Base-by-base conservation (phyloP, 2,888 invertebrate genomes). In the Drymonia ruficornis region DNA sequence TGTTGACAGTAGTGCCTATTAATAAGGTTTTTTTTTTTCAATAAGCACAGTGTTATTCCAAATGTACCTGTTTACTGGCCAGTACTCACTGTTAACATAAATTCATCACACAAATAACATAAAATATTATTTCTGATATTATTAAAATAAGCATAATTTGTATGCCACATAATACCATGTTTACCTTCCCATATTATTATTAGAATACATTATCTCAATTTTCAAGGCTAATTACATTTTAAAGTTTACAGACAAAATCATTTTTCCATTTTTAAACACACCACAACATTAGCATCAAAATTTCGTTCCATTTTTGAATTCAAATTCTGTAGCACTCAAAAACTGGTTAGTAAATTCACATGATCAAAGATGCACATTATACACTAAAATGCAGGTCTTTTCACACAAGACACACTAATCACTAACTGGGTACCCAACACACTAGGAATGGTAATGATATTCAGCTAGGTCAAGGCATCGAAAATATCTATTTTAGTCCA, bases 401-500 rank as follows among this genome's bases (percentile, higher is more conserved):
- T 59, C 55, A 55, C 61, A 58, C 50, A 52, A 58, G 51, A 65
- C 46, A 72, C n/a, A n/a, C n/a, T n/a, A 72, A 49, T 63, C 52
- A 56, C 59, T 67, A 78, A 74, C 74, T 78, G 70, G 78, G 71
- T 80, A 75, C 82, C 36, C 42, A 46, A 45, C 55, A 58, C 61
- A 65, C 61, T 63, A 55, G 63, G 75, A 78, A 82, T 82, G 71
- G 66, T 81, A 81, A 82, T 83, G 78, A 75, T 61, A 65, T 55
- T 57, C 29, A 65, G 76, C 68, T 78, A 83, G 89, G 88, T 88
- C 89, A 88, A 88, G 87, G 86, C 70, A 63, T 62, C 60, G 34
- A 65, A 75, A 72, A 72, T 70, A 65, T 78, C 76, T 81, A 84
- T 84, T 87, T 83, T 73, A 72, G 68, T 59, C 50, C 61, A 52